phyloP scores from a whole-genome alignment of 2,888 invertebrate genomes.

The Oeneis ivallda region DNA sequence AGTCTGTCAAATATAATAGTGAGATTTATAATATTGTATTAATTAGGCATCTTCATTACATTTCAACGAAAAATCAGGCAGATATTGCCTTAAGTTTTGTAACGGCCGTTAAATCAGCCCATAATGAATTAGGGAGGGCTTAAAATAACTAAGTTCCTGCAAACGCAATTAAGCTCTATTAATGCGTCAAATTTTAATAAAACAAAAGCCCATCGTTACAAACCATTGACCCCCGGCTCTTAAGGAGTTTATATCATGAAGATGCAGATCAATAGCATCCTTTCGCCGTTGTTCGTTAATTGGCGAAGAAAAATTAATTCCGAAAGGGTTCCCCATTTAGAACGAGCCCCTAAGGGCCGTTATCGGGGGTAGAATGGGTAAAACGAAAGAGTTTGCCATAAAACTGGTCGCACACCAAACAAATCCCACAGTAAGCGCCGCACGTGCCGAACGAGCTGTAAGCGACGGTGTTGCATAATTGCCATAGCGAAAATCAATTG shows the following conservation, averaged over 20 bases:
- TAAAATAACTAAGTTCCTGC: neutral
- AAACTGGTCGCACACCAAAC: neutral
- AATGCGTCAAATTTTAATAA: conserved; percentile 26
- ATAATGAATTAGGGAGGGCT: neutral
- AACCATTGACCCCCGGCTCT: conserved; percentile 31
- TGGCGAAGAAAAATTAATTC: conserved; percentile 80
- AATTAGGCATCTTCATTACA: too few species aligned
- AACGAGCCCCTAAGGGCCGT: conserved; percentile 70
- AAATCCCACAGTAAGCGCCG: too few species aligned
- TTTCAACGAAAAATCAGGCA: too few species aligned
- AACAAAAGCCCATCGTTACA: conserved; percentile 28
- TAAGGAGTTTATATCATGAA: conserved; percentile 34
- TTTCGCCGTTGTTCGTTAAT: conserved; percentile 69
- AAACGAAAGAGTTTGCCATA: conserved; percentile 61
- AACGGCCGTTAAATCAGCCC: neutral
- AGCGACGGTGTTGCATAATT: neutral
- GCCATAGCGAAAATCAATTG: too few species aligned
- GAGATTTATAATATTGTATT: too few species aligned
- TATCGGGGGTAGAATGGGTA: conserved; percentile 57
- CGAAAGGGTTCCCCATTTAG: conserved; percentile 66
- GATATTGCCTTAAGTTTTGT: neutral
- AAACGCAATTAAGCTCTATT: conserved; percentile 19
- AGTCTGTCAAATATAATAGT: neutral
- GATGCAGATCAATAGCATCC: conserved; percentile 60
- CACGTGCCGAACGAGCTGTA: neutral